Conservation (phyloP, 2,113 vertebrate species). For the Macheiramphus alcinus region DNA sequence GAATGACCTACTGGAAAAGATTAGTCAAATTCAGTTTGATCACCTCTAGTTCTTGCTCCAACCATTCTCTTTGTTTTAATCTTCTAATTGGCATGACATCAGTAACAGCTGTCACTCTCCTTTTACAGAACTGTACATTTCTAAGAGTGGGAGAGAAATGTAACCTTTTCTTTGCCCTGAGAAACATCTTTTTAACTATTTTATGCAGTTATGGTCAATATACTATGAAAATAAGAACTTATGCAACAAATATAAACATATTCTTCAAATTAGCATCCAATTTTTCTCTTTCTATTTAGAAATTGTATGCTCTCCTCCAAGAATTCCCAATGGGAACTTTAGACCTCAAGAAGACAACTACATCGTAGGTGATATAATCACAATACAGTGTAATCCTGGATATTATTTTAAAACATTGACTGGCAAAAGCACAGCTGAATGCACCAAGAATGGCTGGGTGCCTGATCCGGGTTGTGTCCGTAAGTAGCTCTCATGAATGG, state of each 20-base stretch:
- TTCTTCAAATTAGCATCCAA: not conserved
- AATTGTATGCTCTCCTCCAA: conserved; percentile 33
- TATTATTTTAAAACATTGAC: not conserved
- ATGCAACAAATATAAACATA: not conserved
- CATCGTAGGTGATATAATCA: not conserved
- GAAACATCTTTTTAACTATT: not conserved
- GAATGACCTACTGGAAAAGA: not conserved
- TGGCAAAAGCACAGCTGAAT: not conserved
- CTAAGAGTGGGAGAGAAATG: not conserved
- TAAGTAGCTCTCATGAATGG: conserved; percentile 34
- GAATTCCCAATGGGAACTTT: conserved; percentile 30
- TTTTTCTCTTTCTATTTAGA: conserved; percentile 36
- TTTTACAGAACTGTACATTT: not conserved
- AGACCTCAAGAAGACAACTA: not conserved
- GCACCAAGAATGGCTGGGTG: conserved; percentile 52
- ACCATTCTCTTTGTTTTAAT: not conserved
- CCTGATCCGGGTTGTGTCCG: conserved; percentile 58
- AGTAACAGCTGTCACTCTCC: not conserved
- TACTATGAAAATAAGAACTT: not conserved
- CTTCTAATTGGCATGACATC: not conserved
- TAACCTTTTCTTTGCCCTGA: not conserved
- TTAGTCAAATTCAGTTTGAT: not conserved
- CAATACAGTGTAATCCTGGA: not conserved
- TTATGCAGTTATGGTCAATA: not conserved
- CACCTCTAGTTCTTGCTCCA: not conserved